Evolutionary conservation across 2,113 vertebrate species (phyloP).

Genomic region (Thryonomys swinderianus): DNA sequence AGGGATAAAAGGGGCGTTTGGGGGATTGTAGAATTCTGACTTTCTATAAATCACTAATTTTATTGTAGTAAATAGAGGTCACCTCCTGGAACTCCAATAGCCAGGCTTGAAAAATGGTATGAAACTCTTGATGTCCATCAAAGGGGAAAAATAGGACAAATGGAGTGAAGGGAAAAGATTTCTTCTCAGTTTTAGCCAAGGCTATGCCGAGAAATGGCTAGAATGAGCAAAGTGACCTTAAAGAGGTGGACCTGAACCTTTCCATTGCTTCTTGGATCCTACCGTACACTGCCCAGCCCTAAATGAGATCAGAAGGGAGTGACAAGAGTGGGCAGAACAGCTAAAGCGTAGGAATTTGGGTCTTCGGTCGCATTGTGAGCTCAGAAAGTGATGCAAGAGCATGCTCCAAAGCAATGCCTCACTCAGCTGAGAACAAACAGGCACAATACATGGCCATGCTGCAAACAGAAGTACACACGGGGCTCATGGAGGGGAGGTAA

Average conservation of each 20-base stretch:
- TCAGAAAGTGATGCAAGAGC: neutral
- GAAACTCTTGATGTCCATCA: slow-evolving; percentile 62
- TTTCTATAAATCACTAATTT: slow-evolving; percentile 78
- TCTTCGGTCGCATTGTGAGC: neutral
- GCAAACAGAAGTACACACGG: neutral
- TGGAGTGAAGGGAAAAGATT: neutral
- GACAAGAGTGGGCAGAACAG: neutral
- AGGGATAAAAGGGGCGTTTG: slow-evolving; percentile 71
- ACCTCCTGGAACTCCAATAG: slow-evolving; percentile 58
- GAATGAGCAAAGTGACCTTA: neutral
- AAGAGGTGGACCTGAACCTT: neutral
- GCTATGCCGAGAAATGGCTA: neutral
- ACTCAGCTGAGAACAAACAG: neutral
- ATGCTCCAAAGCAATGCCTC: neutral
- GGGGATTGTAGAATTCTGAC: slow-evolving; percentile 67
- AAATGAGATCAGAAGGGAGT: neutral
- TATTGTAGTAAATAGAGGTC: slow-evolving; percentile 76
- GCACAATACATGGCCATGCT: rapidly evolving
- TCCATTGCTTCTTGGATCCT: neutral
- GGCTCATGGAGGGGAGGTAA: neutral
- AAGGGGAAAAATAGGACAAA: slow-evolving; percentile 58
- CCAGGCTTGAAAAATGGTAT: slow-evolving; percentile 66
- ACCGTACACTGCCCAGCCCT: neutral
- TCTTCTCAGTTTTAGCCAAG: slow-evolving; percentile 38
- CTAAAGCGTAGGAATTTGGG: neutral